Evolutionary conservation across 2,113 vertebrate genomes (phyloP), one percentile per base, ranked within the genome.

Genomic region (Dasyprocta punctata): DNA sequence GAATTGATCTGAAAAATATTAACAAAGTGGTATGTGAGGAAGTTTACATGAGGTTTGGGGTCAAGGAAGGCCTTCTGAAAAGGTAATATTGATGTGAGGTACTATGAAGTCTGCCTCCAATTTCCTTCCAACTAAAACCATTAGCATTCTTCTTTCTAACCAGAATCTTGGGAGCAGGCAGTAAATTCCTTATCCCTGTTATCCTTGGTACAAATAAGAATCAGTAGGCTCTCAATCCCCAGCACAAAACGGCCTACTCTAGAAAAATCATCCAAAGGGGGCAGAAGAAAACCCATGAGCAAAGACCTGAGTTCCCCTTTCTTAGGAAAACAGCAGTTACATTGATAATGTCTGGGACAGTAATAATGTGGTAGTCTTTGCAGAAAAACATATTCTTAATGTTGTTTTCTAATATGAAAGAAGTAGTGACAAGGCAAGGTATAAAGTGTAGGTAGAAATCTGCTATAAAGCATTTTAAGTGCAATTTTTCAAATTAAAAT

Each of bases 91-190:
- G 78, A 92, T 26, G 12, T 60, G 26, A 73, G 33, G 19, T 91
- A 86, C 7, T 22, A 84, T 22, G 30, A 93, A 94, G 30, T 60
- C 36, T 94, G 82, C 58, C 88, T 87, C 71, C 38, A 89, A 93
- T 93, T 93, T 89, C 75, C 38, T 95, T 89, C 92, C 56, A 83
- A 94, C 26, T 52, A 89, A 96, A 97, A 90, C 47, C 30, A 44
- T 85, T 85, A 93, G 52, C 80, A 94, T 83, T 90, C 41, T 73
- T 81, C 75, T 63, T 81, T 69, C 73, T 82, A 33, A 89, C 60
- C 93, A 89, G 24, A 97, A 95, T 90, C 58, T 88, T 92, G 73
- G 73, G 10, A 93, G 22, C 47, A 71, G 54, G 20, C 52, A 69
- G 22, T 52, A 94, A 95, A 95, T 90, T 82, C n/a, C 44, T 89